Evolutionary conservation across 2,797 vertebrate species (phyloP).

Genomic region (Macroramphosus scolopax): DNA sequence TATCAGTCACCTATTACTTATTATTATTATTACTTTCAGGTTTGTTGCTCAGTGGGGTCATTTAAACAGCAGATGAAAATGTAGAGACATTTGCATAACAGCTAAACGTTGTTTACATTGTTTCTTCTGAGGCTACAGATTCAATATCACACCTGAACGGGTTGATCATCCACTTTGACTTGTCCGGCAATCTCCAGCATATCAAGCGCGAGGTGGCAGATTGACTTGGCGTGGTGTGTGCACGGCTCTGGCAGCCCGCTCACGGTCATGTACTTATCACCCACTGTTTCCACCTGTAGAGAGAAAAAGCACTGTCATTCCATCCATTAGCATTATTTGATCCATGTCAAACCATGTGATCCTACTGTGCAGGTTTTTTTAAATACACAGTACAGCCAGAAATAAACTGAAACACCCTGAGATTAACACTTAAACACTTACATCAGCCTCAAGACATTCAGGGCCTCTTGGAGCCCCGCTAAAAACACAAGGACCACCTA

Average conservation of each 20-base stretch:
- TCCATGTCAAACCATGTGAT: constrained; percentile 22
- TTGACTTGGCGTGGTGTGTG: constrained; percentile 94
- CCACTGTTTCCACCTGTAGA: constrained; percentile 97
- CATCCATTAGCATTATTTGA: constrained; percentile 16
- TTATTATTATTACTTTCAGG: too few relatives aligned
- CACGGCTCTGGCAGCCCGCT: constrained; percentile 97
- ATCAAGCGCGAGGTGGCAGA: constrained; percentile 94
- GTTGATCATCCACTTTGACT: constrained; percentile 93
- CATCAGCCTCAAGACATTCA: constrained; percentile 64
- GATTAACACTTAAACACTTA: constrained; percentile 70
- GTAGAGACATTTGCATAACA: too few relatives aligned
- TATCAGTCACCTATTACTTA: too few relatives aligned
- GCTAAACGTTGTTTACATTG: too few relatives aligned
- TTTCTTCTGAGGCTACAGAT: not conserved
- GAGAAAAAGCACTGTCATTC: constrained; percentile 19
- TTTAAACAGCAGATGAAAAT: too few relatives aligned
- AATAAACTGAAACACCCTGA: constrained; percentile 60
- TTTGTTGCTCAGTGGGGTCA: too few relatives aligned
- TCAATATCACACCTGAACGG: constrained; percentile 86
- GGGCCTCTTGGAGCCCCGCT: constrained; percentile 56
- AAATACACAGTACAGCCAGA: constrained; percentile 26
- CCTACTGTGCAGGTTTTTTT: constrained; percentile 20
- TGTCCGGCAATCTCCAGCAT: constrained; percentile 99
- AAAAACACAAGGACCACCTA: constrained; percentile 73
- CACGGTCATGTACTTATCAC: constrained; percentile 99